phyloP scores from a whole-genome alignment of 2,113 vertebrate genomes.

The Trichechus manatus region DNA sequence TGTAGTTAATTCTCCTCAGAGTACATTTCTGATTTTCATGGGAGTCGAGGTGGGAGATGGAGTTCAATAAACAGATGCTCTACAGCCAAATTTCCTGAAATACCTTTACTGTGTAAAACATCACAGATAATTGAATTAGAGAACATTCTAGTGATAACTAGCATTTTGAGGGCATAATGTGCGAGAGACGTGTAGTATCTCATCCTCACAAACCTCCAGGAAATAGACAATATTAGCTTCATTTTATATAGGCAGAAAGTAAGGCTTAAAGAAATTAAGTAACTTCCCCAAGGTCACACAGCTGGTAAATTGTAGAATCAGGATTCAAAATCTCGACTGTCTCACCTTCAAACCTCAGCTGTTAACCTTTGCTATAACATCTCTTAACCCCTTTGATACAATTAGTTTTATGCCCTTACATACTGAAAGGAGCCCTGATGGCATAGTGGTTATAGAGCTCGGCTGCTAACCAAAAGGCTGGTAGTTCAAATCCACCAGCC shows the following conservation, averaged over 20 bases:
- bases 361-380: background rate
- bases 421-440: too few species aligned
- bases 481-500: too few species aligned
- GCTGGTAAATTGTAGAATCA: background rate
- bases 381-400: background rate
- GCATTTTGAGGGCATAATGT: background rate
- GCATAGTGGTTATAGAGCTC: too few species aligned
- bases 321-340: background rate
- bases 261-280: background rate
- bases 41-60: background rate
- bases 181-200: background rate
- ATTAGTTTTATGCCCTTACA: background rate
- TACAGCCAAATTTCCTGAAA: background rate
- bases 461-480: too few species aligned
- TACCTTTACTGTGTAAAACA: background rate
- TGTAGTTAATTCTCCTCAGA: background rate
- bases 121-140: background rate
- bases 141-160: background rate
- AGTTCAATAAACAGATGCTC: background rate
- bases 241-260: background rate
- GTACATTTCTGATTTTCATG: background rate
- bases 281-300: too few species aligned
- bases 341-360: background rate
- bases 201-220: background rate
- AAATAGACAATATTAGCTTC: background rate